These are phyloP conservation scores for Mechanitis messenoides DNA, from an alignment of 2,888 invertebrate species.

Conservation along the genomic window DNA sequence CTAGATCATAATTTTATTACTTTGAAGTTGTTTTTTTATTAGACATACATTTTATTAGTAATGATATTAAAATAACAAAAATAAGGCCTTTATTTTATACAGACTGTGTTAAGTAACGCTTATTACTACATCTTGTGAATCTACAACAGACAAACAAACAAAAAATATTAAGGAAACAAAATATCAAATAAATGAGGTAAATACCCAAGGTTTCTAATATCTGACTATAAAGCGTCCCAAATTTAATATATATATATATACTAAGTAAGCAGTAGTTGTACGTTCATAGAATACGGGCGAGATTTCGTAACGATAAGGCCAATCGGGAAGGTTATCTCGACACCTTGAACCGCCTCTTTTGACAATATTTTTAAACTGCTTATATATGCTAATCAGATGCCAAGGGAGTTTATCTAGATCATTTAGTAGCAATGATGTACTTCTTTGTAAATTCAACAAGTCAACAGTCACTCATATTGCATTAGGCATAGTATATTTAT, in stretches of 20 bases:
- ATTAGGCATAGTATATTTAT: conserved; percentile 10
- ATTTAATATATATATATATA: conserved; percentile 40
- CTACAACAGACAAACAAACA: background rate
- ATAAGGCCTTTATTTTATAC: too few species aligned
- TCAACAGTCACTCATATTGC: conserved; percentile 7
- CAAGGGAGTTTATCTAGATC: conserved; percentile 46
- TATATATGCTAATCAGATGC: conserved; percentile 54
- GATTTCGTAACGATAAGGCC: conserved; percentile 57
- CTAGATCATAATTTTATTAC: too few species aligned
- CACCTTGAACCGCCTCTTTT: conserved; percentile 65
- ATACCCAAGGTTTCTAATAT: conserved; percentile 28
- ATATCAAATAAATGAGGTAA: conserved; percentile 24
- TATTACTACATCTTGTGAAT: too few species aligned
- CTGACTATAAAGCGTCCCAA: conserved; percentile 37
- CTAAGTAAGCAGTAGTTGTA: conserved; percentile 33
- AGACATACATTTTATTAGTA: too few species aligned
- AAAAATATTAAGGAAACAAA: conserved; percentile 27
- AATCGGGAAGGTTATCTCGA: conserved; percentile 66
- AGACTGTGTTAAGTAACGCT: too few species aligned
- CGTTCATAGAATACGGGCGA: conserved; percentile 44
- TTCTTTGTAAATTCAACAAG: conserved; percentile 17
- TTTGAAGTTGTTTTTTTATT: too few species aligned
- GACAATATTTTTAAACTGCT: conserved; percentile 51
- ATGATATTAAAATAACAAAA: too few species aligned
- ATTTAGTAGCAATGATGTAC: conserved; percentile 26